Evolutionary conservation across 1,140 invertebrate genomes (phyloP), one percentile per base, ranked within the genome.

Genomic region (Drosophila orosa): DNA sequence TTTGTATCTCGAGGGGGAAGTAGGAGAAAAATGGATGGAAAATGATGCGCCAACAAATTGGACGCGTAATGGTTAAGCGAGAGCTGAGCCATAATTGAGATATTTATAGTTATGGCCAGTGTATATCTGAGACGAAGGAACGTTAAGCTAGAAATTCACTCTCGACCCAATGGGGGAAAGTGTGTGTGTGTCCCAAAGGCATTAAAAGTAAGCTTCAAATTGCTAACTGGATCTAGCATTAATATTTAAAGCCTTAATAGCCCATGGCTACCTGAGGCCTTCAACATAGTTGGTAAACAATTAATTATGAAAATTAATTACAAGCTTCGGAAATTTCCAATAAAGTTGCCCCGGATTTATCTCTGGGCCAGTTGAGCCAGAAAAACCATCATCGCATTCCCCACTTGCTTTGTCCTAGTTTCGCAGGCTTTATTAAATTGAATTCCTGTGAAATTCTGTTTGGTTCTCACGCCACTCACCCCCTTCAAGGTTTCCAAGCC

Each of bases 21-120:
- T 17, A 5, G 25, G 19, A 15, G 40, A 6, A 25, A 29, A 50
- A 17, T 17, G 71, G 17, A 17, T 37, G 25, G 17, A 27, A 35
- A 68, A 67, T 66, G 44, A 77, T 81, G 61, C 69, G 73, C 80
- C 61, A 81, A 72, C 52, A 77, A 81, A 81, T 81, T 81, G 78
- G 77, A 62, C 45, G 61, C 55, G 50, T 58, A 79, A 79, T 74
- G 62, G 60, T 39, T 75, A 35, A 59, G 54, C 54, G n/a, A 33
- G 33, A 71, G 47, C 29, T 24, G 54, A 40, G 45, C 37, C 67
- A 62, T 58, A 60, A 61, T 52, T 66, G 37, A 62, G 39, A 37
- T 52, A 57, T 61, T 74, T 79, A 74, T 66, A 48, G 60, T 75
- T 75, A 78, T 72, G 48, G 68, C 50, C 27, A 71, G 19, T 27